A percentile compares a stretch with the other conserved stretches of the same genome.
phyloP scores from a whole-genome alignment of 2,888 invertebrate species.

The Baccha elongata region DNA sequence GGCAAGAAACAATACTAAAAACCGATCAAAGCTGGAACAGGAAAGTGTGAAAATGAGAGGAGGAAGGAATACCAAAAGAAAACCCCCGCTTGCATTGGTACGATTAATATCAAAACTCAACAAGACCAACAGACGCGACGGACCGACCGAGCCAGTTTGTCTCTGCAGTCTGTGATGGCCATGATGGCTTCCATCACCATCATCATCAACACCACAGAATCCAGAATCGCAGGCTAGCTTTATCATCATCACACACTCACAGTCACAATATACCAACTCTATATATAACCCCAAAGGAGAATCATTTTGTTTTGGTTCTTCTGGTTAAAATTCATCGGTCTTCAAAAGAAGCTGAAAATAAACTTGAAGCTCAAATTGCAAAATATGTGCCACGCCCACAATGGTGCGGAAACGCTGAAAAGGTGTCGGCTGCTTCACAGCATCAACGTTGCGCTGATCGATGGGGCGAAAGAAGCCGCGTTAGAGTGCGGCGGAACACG shows the following conservation, averaged over 20 bases:
- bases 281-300: conserved; percentile 8
- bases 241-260: conserved; percentile 41
- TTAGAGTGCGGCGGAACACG: conserved; percentile 32
- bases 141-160: conserved; percentile 77
- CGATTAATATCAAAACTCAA: conserved; percentile 73
- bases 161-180: conserved; percentile 80
- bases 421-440: conserved; percentile 74
- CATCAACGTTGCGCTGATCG: conserved; percentile 63
- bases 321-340: conserved; percentile 17
- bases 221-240: conserved; percentile 61
- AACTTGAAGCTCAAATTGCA: conserved; percentile 80
- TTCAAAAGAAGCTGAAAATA: conserved; percentile 75
- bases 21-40: conserved; percentile 58
- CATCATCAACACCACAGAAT: conserved; percentile 77
- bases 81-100: conserved; percentile 12
- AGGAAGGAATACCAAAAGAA: conserved; percentile 35
- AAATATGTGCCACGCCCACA: conserved; percentile 80
- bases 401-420: conserved; percentile 72
- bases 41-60: conserved; percentile 69
- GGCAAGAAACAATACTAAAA: conserved; percentile 24
- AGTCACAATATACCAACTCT: background rate
- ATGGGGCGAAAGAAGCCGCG: conserved; percentile 60
- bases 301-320: conserved; percentile 66
- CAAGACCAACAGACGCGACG: conserved; percentile 49
- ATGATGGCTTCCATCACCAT: conserved; percentile 81